phyloP scores from a whole-genome alignment of 2,888 invertebrate genomes.

The Andrena praecox region DNA sequence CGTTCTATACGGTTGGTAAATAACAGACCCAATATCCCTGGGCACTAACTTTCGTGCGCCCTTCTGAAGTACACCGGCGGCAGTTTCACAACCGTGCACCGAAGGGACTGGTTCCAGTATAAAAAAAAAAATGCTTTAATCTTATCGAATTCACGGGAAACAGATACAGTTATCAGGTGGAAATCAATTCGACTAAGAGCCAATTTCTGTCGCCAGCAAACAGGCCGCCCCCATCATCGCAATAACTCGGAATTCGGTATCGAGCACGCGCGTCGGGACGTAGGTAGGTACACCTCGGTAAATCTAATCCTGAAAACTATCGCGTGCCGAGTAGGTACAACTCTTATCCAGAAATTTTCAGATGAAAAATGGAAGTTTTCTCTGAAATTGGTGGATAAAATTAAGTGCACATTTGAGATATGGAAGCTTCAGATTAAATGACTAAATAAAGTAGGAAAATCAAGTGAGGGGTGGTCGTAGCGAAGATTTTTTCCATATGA shows the following conservation, averaged over 20 bases:
- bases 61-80: neutral
- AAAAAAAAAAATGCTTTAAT: constrained; percentile 7
- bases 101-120: neutral
- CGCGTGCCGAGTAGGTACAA: too few relatives aligned
- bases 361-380: too few relatives aligned
- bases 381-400: too few relatives aligned
- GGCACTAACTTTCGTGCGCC: constrained; percentile 10
- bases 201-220: constrained; percentile 36
- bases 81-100: constrained; percentile 1
- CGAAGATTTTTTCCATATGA: too few relatives aligned
- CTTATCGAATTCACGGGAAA: constrained; percentile 27
- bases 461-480: too few relatives aligned
- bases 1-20: constrained; percentile 29
- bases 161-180: neutral
- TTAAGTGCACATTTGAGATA: too few relatives aligned
- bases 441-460: too few relatives aligned
- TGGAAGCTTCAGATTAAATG: too few relatives aligned
- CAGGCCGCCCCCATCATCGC: neutral
- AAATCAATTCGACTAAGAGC: constrained; percentile 39
- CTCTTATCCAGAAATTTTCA: too few relatives aligned
- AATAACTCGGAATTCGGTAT: constrained; percentile 29
- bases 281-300: neutral
- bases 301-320: constrained; percentile 10
- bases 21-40: constrained; percentile 19
- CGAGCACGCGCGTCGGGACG: neutral